Evolutionary conservation across 1,140 invertebrate genomes (phyloP).

Genomic region (Atta colombica): DNA sequence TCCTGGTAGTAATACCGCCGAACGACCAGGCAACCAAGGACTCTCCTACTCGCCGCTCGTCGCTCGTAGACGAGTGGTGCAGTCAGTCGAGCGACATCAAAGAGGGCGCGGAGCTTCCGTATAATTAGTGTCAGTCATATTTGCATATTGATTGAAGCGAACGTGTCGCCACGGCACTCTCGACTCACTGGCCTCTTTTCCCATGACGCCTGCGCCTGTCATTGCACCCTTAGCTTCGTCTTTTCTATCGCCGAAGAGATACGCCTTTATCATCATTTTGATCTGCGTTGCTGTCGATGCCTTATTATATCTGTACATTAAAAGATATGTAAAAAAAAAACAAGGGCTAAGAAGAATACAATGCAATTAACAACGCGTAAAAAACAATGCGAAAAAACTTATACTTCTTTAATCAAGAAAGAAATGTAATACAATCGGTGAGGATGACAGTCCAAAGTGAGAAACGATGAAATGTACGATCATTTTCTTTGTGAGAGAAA

Average conservation of each 20-base stretch:
- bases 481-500: too few species aligned
- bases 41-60: slow-evolving; percentile 63
- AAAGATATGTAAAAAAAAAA: neutral
- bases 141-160: slow-evolving; percentile 86
- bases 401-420: too few species aligned
- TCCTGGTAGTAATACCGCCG: slow-evolving; percentile 63
- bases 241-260: slow-evolving; percentile 26
- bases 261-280: neutral
- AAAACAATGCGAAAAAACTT: too few species aligned
- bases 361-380: too few species aligned
- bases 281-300: neutral
- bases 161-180: slow-evolving; percentile 79
- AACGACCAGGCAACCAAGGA: slow-evolving; percentile 72
- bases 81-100: slow-evolving; percentile 82
- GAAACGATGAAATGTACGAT: too few species aligned
- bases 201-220: slow-evolving; percentile 65
- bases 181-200: slow-evolving; percentile 81
- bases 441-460: too few species aligned
- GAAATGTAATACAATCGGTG: too few species aligned
- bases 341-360: too few species aligned
- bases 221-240: slow-evolving; percentile 62
- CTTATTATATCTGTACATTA: neutral
- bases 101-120: slow-evolving; percentile 84
- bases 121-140: slow-evolving; percentile 86
- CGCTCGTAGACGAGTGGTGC: slow-evolving; percentile 61